Evolutionary conservation across 2,797 vertebrate genomes (phyloP).

Genomic region (Naso thynnoides): DNA sequence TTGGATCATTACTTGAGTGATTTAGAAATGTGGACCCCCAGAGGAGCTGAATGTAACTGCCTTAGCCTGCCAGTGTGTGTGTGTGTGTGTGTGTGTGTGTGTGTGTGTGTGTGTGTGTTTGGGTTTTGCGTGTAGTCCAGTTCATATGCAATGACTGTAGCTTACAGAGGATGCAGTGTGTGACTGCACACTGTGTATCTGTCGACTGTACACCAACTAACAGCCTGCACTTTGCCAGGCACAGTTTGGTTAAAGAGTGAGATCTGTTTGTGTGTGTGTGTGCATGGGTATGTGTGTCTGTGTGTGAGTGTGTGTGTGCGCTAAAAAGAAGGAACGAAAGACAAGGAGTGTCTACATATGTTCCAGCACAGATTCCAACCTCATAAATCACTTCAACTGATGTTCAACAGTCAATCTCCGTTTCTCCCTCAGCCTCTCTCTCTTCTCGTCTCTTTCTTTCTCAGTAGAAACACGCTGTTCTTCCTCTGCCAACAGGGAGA

Average conservation of each 20-base stretch:
- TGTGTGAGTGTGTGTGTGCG: background rate
- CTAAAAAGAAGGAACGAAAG: constrained; percentile 57
- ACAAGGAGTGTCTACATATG: constrained; percentile 80
- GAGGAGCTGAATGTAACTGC: constrained; percentile 40
- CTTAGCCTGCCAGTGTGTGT: constrained; percentile 30
- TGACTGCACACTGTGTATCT: constrained; percentile 47
- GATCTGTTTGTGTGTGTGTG: constrained; percentile 9
- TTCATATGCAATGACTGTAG: constrained; percentile 23
- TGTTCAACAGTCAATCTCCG: constrained; percentile 79
- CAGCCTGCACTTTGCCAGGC: constrained; percentile 50
- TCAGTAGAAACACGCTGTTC: constrained; percentile 56
- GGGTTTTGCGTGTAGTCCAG: background rate
- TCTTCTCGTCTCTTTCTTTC: constrained; percentile 15
- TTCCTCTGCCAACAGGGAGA: constrained; percentile 74
- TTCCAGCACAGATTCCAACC: constrained; percentile 79
- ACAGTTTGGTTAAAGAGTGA: constrained; percentile 37
- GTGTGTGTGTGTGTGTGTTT: background rate
- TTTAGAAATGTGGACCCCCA: constrained; percentile 61
- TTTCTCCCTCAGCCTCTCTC: constrained; percentile 29
- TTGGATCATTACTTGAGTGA: constrained; percentile 47
- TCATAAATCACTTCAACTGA: constrained; percentile 82
- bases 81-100: constrained; percentile 6
- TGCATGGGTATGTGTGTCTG: constrained; percentile 21
- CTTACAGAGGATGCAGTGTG: constrained; percentile 50
- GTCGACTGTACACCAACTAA: constrained; percentile 44